Evolutionary conservation across 1,140 invertebrate species (phyloP), one percentile per base, ranked within the genome.

Genomic region (Campoletis sonorensis): DNA sequence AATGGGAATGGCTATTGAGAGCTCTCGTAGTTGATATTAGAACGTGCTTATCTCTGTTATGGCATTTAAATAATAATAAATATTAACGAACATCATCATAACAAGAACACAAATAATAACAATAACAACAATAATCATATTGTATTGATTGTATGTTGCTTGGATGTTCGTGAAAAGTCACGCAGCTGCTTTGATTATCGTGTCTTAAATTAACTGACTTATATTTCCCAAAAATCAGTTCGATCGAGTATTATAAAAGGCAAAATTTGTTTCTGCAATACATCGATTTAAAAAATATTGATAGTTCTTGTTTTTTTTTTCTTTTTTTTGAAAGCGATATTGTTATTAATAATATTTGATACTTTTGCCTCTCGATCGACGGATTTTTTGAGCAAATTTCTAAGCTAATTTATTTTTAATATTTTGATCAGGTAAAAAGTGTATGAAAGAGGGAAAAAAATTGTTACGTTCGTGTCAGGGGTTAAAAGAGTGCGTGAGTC

Each of bases 121-220:
- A n/a, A 58, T 58, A 10, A 54, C 13, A 58, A 18, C 21, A 23
- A 58, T 13, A 13, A 58, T 58, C 3, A 58, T 45, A 58, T 3
- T 58, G 21, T 58, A 23, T 58, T 58, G 54, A 58, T 45, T 58
- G 21, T n/a, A 21, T 58, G 54, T 58, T n/a, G 54, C 54, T 58
- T 58, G 54, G 21, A 58, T 58, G 54, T 58, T 58, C 21, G 54
- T 58, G 18, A 58, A 58, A 58, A 58, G 21, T 58, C 54, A 23
- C 54, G 54, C 54, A 45, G 40, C 11, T 23, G 54, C 54, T 58
- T 58, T 58, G 18, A 13, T n/a, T 58, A 58, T 58, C 54, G 54
- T 58, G 18, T 58, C 18, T 58, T n/a, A 58, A 21, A 58, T 58
- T 58, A 3, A 58, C 1, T n/a, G 54, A 58, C 13, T n/a, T n/a